Evolutionary conservation across 1,140 invertebrate genomes (phyloP), one percentile per base, ranked within the genome.

Genomic region (Nymphalis io): DNA sequence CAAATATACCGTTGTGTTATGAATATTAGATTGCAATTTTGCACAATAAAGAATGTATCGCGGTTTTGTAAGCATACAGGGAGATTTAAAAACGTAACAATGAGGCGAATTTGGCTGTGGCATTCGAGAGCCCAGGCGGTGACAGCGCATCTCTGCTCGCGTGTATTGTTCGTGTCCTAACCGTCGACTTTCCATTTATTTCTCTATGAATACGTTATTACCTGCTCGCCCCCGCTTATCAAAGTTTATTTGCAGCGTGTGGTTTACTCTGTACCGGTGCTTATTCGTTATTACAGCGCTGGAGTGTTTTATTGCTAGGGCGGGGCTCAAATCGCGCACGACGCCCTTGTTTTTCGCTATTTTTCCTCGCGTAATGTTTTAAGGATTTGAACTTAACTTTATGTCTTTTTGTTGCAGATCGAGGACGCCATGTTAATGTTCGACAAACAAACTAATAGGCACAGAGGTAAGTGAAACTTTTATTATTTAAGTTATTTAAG

Each of bases 391-490:
- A 85, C 68, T 82, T 85, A 76, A 85, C 82, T 84, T 81, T 83
- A 78, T 89, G 61, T 81, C 87, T 82, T 90, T 85, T 93, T 92
- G 90, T 97, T 98, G 66, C 96, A 99, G 98, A 99, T 99, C 91
- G 98, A 99, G 94, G 99, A 99, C 92, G 98, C 98, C 73, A 99
- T 99, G 98, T 95, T 99, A 85, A 99, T 99, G 99, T 99, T 99
- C 93, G 99, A 99, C 93, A 99, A 99, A 95, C 98, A 99, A 92
- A 99, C 99, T 82, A 99, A 99, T 94, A 96, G 99, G 93, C 99
- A 99, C 94, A 97, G 98, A 98, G 98, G 98, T 99, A 94, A 97
- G 97, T 94, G 68, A 55, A 33, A 55, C 23, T 55, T 5, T 27
- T 15, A 27, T 55, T 15, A 55, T 55, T 68, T 8, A 68, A 53